These are phyloP conservation scores for Brenthis daphne DNA, from an alignment of 2,888 invertebrate species.

Conservation along the genomic window DNA sequence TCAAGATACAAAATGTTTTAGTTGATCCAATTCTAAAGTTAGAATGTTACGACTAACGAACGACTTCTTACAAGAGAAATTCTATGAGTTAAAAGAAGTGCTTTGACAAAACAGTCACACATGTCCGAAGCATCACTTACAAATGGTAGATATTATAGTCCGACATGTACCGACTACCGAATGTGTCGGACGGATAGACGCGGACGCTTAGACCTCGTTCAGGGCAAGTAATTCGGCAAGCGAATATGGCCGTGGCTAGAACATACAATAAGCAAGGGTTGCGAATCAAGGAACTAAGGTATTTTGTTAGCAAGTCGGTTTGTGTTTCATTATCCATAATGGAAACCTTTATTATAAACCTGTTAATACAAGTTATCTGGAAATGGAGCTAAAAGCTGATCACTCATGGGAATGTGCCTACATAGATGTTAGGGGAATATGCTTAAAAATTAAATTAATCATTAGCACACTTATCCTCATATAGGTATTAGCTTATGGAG, in stretches of 20 bases:
- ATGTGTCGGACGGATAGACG: constrained; percentile 42
- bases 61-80: constrained; percentile 24
- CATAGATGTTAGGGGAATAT: no score
- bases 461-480: no score
- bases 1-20: constrained; percentile 51
- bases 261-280: constrained; percentile 60
- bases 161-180: constrained; percentile 50
- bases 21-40: constrained; percentile 47
- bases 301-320: not conserved
- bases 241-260: constrained; percentile 78
- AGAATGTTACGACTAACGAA: constrained; percentile 44
- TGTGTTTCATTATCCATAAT: not conserved
- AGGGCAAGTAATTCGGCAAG: constrained; percentile 75
- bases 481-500: no score
- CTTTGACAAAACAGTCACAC: constrained; percentile 57
- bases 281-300: constrained; percentile 12
- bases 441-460: no score
- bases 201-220: constrained; percentile 69
- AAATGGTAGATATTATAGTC: constrained; percentile 58
- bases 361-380: no score
- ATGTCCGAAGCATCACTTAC: constrained; percentile 66
- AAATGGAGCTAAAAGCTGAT: no score
- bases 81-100: constrained; percentile 60
- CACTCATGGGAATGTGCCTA: no score
- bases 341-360: no score